Percentiles rank a stretch among this genome's conserved stretches.
Evolutionary conservation across 2,888 invertebrate species (phyloP).

Genomic region (Pandemis heparana): DNA sequence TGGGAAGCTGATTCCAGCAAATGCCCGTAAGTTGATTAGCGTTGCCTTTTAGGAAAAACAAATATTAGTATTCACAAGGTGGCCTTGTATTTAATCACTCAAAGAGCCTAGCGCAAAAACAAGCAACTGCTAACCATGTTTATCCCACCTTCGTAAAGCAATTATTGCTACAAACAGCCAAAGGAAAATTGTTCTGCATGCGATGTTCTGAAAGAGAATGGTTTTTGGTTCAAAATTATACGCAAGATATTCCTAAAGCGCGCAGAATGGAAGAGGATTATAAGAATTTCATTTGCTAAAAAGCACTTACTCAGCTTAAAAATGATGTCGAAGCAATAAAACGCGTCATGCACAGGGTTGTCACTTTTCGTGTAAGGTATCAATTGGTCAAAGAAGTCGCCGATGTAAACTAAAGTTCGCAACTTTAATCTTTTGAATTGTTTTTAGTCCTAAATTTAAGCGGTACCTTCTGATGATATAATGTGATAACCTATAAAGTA

Average conservation of each 20-base stretch:
- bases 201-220: not conserved
- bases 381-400: not conserved
- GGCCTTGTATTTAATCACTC: not conserved
- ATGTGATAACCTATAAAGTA: too few species aligned
- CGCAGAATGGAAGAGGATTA: conserved; percentile 50
- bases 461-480: too few species aligned
- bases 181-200: not conserved
- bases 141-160: not conserved
- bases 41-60: not conserved
- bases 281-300: conserved; percentile 61
- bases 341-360: conserved; percentile 56
- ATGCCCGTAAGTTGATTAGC: not conserved
- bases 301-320: conserved; percentile 59
- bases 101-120: not conserved
- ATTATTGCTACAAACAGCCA: not conserved
- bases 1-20: too few species aligned
- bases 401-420: not conserved
- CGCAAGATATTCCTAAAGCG: not conserved
- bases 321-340: conserved; percentile 67
- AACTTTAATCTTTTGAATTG: not conserved
- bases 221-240: not conserved
- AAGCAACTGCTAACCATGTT: not conserved
- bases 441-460: too few species aligned
- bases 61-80: not conserved
- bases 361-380: conserved; percentile 35